These are phyloP conservation scores for Bhutanitis thaidina DNA, from an alignment of 2,888 invertebrate species.

Conservation along the genomic window DNA sequence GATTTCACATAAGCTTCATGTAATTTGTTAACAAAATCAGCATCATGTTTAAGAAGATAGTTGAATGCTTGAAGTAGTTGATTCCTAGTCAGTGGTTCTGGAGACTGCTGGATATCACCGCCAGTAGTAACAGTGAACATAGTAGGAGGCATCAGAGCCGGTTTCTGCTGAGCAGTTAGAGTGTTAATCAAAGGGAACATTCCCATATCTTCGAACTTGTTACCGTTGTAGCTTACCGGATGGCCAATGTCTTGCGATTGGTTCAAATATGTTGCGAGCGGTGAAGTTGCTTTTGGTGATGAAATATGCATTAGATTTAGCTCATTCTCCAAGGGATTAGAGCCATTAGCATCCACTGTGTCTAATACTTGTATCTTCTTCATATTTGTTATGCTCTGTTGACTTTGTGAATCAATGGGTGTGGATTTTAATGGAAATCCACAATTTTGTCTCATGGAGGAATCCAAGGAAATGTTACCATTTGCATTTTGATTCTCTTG, in stretches of 20 bases:
- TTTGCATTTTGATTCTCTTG: conserved; percentile 71
- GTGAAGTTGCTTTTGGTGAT: conserved; percentile 78
- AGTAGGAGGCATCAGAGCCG: conserved; percentile 91
- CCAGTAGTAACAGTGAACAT: conserved; percentile 87
- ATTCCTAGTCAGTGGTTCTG: conserved; percentile 91
- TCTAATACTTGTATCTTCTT: conserved; percentile 51
- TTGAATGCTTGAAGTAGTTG: conserved; percentile 94
- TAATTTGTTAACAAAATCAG: conserved; percentile 92
- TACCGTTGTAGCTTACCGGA: conserved; percentile 53
- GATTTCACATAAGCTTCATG: conserved; percentile 96
- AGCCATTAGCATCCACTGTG: conserved; percentile 56
- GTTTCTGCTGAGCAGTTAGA: conserved; percentile 78
- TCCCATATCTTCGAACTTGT: conserved; percentile 52
- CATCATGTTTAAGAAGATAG: conserved; percentile 91
- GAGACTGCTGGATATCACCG: conserved; percentile 57
- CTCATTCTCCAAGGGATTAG: conserved; percentile 70
- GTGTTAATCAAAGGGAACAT: conserved; percentile 53
- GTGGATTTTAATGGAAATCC: conserved; percentile 63
- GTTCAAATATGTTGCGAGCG: conserved; percentile 77
- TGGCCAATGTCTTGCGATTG: conserved; percentile 67
- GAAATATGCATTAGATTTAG: conserved; percentile 76
- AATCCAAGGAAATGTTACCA: conserved; percentile 54
- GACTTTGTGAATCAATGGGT: conserved; percentile 61
- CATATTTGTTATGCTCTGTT: conserved; percentile 57
- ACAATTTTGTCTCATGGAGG: conserved; percentile 53